Evolutionary conservation across 2,113 vertebrate species (phyloP), one percentile per base, ranked within the genome.

Genomic region (Ophthalmolycus amberensis): DNA sequence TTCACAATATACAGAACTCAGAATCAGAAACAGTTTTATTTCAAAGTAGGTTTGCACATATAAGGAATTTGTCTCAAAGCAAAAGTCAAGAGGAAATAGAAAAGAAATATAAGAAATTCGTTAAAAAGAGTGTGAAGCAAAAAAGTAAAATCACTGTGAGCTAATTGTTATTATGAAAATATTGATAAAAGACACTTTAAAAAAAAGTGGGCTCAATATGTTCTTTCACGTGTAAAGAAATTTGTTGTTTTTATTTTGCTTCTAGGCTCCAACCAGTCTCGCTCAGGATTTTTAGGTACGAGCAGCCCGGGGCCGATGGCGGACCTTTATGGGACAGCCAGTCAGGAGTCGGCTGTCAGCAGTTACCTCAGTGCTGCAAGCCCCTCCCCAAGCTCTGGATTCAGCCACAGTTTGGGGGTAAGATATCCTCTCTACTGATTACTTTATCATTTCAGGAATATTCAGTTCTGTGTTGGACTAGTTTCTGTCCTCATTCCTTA

Each of bases 301-400:
- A 99, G 97, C 95, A 99, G 98, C 91, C 98, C 98, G 0, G 98
- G 98, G 65, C 98, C 98, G 1, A 99, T 99, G 97, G 98, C 98
- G 1, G 98, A 99, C 87, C 96, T 99, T 75, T 99, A 99, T 0
- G 98, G 97, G 79, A 95, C 97, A 0, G 96, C 98, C 94, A 96
- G 96, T 91, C 98, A 99, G 95, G 98, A 99, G 90, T 99, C 98
- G 0, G 97, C 97, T 37, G 97, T 99, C 93, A 98, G 98, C 96
- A 99, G 97, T 94, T 99, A 99, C 95, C 97, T 99, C 95, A 99
- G 98, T 0, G 98, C 98, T 91, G 97, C 98, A 52, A 99, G 98
- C 90, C 98, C 98, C 0, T 97, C 97, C 85, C 98, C 98, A 0
- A 99, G 96, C 95, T 97, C 97, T 5, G 98, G 98, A 90, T 99